A percentile compares a stretch with the other conserved stretches of the same genome.
phyloP scores from a whole-genome alignment of 2,797 vertebrate species.

The Pampus argenteus region DNA sequence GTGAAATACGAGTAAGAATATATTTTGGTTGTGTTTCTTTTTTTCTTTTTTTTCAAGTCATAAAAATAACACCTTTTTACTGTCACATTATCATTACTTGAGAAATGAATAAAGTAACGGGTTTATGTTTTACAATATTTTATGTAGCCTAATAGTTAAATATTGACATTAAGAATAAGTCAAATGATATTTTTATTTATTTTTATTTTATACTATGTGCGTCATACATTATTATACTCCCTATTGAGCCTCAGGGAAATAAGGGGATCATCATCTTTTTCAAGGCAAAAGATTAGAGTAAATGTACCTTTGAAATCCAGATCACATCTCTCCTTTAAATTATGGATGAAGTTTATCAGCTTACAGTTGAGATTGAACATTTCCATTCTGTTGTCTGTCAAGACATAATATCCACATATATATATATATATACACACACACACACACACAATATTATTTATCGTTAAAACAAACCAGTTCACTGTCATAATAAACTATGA shows the following conservation, averaged over 20 bases:
- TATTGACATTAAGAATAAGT: too few relatives aligned
- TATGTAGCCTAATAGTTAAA: too few relatives aligned
- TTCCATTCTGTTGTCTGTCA: slow-evolving; percentile 74
- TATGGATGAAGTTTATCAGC: slow-evolving; percentile 79
- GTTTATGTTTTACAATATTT: too few relatives aligned
- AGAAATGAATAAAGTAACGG: not conserved
- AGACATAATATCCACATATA: not conserved
- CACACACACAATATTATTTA: too few relatives aligned
- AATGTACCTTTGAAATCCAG: slow-evolving; percentile 76
- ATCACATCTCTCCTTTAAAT: slow-evolving; percentile 75
- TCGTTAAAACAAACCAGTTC: not conserved
- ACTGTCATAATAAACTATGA: not conserved
- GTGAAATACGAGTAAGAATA: too few relatives aligned
- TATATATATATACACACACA: too few relatives aligned
- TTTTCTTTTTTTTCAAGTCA: too few relatives aligned
- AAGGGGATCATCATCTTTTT: not conserved
- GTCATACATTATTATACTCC: not conserved
- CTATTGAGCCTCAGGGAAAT: not conserved
- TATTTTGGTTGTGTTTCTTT: too few relatives aligned
- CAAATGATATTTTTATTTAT: not conserved
- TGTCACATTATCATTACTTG: not conserved
- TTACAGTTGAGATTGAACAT: slow-evolving; percentile 82
- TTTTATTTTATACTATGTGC: too few relatives aligned
- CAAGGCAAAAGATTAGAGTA: not conserved
- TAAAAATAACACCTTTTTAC: not conserved